phyloP scores from a whole-genome alignment of 1,140 invertebrate species.

The Diachasmimorpha longicaudata region DNA sequence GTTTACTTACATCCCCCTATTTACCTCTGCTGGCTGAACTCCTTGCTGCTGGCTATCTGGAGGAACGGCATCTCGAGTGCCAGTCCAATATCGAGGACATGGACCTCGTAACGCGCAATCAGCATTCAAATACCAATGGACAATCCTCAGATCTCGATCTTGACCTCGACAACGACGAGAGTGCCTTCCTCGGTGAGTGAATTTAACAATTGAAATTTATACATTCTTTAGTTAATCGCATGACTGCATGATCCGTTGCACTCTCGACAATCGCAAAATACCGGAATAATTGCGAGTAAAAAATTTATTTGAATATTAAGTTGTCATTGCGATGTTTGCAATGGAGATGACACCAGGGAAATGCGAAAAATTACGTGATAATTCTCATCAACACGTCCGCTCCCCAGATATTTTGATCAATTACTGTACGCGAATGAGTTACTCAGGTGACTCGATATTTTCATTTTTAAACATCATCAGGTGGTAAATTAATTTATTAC shows the following conservation, averaged over 20 bases:
- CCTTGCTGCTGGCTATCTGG: slow-evolving; percentile 51
- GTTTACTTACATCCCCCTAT: slow-evolving; percentile 54
- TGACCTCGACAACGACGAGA: slow-evolving; percentile 46
- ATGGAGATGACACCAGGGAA: background rate
- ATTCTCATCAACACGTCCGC: background rate
- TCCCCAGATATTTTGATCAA: background rate
- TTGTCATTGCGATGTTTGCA: background rate
- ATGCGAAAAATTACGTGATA: background rate
- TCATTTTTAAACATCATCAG: background rate
- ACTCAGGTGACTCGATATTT: background rate
- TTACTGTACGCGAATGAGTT: background rate
- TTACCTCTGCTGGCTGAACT: slow-evolving; percentile 56
- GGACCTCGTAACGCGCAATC: slow-evolving; percentile 45
- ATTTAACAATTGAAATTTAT: no score
- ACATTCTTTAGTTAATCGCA: no score
- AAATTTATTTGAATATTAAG: no score
- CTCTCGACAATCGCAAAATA: no score
- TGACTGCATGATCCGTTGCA: no score
- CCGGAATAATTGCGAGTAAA: no score
- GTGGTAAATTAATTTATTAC: background rate
- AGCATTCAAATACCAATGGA: slow-evolving; percentile 34
- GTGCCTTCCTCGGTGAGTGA: slow-evolving; percentile 56
- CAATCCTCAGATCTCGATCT: slow-evolving; percentile 31
- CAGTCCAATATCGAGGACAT: slow-evolving; percentile 38
- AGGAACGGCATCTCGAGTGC: slow-evolving; percentile 16